Base-by-base conservation (phyloP, 1,140 invertebrate genomes). In the Hormaphis cornu region DNA sequence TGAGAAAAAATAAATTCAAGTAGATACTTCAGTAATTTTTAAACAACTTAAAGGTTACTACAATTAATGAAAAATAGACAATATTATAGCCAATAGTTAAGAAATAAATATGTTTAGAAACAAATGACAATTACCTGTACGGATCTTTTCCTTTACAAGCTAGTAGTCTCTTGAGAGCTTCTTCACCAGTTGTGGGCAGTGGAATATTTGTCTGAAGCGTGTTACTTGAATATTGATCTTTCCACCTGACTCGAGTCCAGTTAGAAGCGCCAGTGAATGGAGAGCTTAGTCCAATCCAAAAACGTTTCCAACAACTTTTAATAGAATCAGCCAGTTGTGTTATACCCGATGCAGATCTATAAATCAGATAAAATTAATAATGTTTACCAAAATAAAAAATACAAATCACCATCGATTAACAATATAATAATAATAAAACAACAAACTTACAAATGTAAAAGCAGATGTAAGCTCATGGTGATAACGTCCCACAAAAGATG, bases 61-160 rank as follows among this genome's bases (percentile, higher is more conserved):
- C 24, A 70, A 50, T 72, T 14, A 52, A 40, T 4, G 20, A 20
- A 46, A n/a, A n/a, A n/a, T n/a, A n/a, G n/a, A n/a, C n/a, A n/a
- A n/a, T n/a, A n/a, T n/a, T n/a, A n/a, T n/a, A n/a, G n/a, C n/a
- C n/a, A n/a, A n/a, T n/a, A n/a, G n/a, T n/a, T n/a, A n/a, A n/a
- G n/a, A n/a, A n/a, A n/a, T n/a, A n/a, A n/a, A n/a, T n/a, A n/a
- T n/a, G n/a, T 16, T 16, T 35, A 24, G 3, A 37, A 3, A 24
- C 28, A 12, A 22, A 24, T 66, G 22, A 35, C n/a, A 56, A 66
- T 74, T 75, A 89, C 87, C 87, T 90, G 77, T 96, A 96, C 18
- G 93, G 92, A 81, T 96, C 93, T 81, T 95, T 94, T 74, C 91
- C 93, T 83, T 93, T 93, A 77, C 91, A 94, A 53, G 91, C 89